A percentile compares a stretch with the other conserved stretches of the same genome.
phyloP scores from a whole-genome alignment of 2,113 vertebrate species.

The Actinemys pallida region DNA sequence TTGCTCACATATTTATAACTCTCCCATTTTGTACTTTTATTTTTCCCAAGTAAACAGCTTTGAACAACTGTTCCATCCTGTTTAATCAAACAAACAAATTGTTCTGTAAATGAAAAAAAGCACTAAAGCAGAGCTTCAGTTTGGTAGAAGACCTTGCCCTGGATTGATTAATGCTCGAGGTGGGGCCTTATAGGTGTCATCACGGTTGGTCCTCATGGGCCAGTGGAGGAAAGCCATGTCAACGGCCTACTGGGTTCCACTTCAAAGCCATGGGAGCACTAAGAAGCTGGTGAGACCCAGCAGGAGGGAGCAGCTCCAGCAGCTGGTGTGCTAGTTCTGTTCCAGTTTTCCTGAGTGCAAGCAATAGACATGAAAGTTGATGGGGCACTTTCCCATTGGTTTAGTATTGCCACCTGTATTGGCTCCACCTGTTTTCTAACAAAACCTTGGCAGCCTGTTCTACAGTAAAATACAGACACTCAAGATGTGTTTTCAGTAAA shows the following conservation, averaged over 20 bases:
- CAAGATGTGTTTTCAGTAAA: background rate
- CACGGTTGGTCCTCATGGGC: background rate
- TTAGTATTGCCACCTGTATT: background rate
- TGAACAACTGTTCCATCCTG: background rate
- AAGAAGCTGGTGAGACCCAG: fast-evolving
- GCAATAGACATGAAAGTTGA: background rate
- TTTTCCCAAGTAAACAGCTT: background rate
- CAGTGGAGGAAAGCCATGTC: fast-evolving
- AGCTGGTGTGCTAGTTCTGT: background rate
- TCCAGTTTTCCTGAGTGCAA: background rate
- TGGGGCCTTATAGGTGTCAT: background rate
- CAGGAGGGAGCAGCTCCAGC: background rate
- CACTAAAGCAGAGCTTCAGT: background rate
- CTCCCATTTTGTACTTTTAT: background rate
- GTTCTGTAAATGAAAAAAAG: background rate
- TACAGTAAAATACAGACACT: fast-evolving
- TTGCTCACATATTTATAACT: background rate
- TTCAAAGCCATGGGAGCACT: background rate
- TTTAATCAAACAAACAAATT: background rate
- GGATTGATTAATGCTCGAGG: background rate
- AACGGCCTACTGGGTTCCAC: background rate
- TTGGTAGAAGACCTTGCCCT: background rate
- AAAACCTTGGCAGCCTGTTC: no score
- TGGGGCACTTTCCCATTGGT: background rate
- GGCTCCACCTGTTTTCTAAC: background rate